Conservation (phyloP, 2,797 vertebrate species). For the Oryzias sinensis region DNA sequence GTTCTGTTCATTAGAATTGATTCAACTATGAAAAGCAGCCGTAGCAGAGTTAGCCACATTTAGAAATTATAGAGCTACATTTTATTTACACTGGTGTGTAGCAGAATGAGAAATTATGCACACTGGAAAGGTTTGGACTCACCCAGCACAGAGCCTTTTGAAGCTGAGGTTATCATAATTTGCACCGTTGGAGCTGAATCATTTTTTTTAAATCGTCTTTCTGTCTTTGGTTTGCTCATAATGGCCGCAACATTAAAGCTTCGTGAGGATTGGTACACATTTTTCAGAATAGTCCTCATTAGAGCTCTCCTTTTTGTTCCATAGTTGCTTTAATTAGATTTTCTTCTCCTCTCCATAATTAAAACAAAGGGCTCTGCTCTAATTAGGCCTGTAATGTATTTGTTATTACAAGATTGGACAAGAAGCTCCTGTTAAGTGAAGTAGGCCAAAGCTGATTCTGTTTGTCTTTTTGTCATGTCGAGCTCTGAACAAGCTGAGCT, state of each 20-base stretch:
- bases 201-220: slow-evolving; percentile 70
- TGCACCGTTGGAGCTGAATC: slow-evolving; percentile 64
- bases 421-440: slow-evolving; percentile 66
- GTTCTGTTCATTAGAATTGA: too few species aligned
- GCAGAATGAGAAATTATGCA: too few species aligned
- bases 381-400: slow-evolving; percentile 77
- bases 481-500: slow-evolving; percentile 14
- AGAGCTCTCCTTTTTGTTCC: slow-evolving; percentile 66
- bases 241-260: slow-evolving; percentile 71
- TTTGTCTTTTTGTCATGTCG: slow-evolving; percentile 56
- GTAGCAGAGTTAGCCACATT: too few species aligned
- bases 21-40: too few species aligned
- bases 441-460: slow-evolving; percentile 64
- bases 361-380: slow-evolving; percentile 47
- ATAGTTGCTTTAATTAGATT: slow-evolving; percentile 71
- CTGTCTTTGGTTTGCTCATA: slow-evolving; percentile 73
- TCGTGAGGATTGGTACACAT: slow-evolving; percentile 76
- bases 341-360: slow-evolving; percentile 35
- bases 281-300: slow-evolving; percentile 76
- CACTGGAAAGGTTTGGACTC: neutral
- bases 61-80: too few species aligned
- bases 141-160: slow-evolving; percentile 38
- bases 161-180: slow-evolving; percentile 60
- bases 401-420: slow-evolving; percentile 74
- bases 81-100: too few species aligned